Percentiles rank a stretch among this genome's conserved stretches.
phyloP scores from a whole-genome alignment of 2,797 vertebrate genomes.

The Leontopithecus rosalia region DNA sequence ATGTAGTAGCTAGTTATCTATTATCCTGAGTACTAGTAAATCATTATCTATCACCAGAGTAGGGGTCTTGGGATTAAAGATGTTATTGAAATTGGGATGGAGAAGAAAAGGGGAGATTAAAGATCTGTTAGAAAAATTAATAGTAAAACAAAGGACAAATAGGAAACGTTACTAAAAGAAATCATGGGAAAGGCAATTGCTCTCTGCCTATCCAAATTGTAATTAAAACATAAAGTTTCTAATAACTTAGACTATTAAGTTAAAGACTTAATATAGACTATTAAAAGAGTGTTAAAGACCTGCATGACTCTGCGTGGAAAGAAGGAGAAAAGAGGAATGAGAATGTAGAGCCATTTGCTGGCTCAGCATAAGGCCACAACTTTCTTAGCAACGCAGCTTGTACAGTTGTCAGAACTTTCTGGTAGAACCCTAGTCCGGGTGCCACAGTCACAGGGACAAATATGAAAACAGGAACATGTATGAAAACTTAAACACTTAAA shows the following conservation, averaged over 20 bases:
- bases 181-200: neutral
- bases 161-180: neutral
- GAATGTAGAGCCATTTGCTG: neutral
- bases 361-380: neutral
- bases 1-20: conserved; percentile 16
- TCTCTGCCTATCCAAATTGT: conserved; percentile 21
- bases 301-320: neutral
- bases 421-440: neutral
- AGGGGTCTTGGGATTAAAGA: neutral
- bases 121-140: neutral
- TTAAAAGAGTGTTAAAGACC: neutral
- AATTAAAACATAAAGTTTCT: neutral
- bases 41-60: neutral
- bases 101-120: neutral
- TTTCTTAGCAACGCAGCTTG: neutral
- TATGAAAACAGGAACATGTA: neutral
- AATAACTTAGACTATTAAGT: neutral
- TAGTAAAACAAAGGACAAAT: neutral
- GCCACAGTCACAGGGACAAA: neutral
- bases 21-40: neutral
- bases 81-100: neutral
- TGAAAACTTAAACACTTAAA: neutral
- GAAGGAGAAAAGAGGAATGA: neutral
- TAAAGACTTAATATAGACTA: neutral
- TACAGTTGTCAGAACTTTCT: neutral